phyloP scores from a whole-genome alignment of 2,113 vertebrate species.

The Gopherus evgoodei region DNA sequence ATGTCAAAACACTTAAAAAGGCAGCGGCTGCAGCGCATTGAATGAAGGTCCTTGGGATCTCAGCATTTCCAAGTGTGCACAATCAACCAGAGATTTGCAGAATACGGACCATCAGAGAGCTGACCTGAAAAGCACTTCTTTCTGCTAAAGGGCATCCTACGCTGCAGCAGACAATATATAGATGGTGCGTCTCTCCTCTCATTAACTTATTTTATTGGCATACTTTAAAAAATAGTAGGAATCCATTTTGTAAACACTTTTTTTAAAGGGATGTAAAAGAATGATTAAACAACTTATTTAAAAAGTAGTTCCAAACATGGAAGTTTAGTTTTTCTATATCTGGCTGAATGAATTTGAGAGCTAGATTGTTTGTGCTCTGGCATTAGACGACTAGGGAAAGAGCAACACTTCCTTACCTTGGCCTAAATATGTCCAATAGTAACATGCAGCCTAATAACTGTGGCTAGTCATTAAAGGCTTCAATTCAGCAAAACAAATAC shows the following conservation, averaged over 20 bases:
- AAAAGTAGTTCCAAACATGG: neutral
- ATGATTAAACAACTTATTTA: neutral
- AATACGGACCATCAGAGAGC: neutral
- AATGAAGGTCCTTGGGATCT: accelerated
- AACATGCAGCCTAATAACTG: neutral
- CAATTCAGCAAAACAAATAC: neutral
- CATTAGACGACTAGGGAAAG: neutral
- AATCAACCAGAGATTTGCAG: neutral
- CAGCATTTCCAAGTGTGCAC: accelerated
- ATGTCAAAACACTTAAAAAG: neutral
- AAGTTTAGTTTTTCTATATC: neutral
- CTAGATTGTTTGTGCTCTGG: neutral
- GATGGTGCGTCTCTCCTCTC: neutral
- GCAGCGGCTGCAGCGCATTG: neutral
- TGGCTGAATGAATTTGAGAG: neutral
- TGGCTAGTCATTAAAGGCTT: neutral
- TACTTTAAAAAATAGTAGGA: neutral
- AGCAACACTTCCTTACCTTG: neutral
- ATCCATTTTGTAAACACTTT: neutral
- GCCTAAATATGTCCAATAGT: accelerated
- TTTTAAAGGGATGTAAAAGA: neutral
- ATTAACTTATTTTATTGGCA: neutral
- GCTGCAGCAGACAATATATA: neutral
- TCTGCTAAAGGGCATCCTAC: neutral
- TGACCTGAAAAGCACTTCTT: neutral